phyloP scores from a whole-genome alignment of 2,113 vertebrate genomes.

The Zosterops hypoxanthus region DNA sequence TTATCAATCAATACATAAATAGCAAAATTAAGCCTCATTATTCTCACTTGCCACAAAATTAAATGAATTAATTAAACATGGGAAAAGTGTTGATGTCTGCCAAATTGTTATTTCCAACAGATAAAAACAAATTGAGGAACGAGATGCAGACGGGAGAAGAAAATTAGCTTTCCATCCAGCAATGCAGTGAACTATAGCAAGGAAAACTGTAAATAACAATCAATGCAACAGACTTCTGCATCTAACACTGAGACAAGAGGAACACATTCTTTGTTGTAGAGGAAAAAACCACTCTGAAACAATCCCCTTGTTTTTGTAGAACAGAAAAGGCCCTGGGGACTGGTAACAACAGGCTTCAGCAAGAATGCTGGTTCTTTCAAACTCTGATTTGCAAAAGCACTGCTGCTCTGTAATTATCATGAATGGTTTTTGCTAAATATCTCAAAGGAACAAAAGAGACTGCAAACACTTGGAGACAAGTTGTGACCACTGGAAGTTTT shows the following conservation, averaged over 20 bases:
- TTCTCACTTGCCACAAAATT: conserved; percentile 80
- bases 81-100: conserved; percentile 62
- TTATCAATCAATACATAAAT: conserved; percentile 79
- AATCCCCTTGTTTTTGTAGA: conserved; percentile 9
- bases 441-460: background rate
- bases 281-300: background rate
- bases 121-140: conserved; percentile 58
- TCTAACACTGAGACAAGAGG: background rate
- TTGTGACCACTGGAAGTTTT: background rate
- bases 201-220: background rate
- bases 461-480: background rate
- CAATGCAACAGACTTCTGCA: background rate
- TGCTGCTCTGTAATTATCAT: background rate
- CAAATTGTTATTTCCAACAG: conserved; percentile 68
- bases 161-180: background rate
- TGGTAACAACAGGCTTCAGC: background rate
- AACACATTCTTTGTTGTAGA: background rate
- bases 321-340: background rate
- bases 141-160: background rate
- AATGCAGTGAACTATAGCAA: background rate
- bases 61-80: conserved; percentile 79
- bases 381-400: conserved; percentile 8
- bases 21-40: conserved; percentile 78
- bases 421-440: background rate
- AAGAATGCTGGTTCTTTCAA: background rate